A percentile compares a stretch with the other conserved stretches of the same genome.
These are phyloP conservation scores for Hydrocynus forskahlii DNA, from an alignment of 2,797 vertebrate species.

Conservation along the genomic window DNA sequence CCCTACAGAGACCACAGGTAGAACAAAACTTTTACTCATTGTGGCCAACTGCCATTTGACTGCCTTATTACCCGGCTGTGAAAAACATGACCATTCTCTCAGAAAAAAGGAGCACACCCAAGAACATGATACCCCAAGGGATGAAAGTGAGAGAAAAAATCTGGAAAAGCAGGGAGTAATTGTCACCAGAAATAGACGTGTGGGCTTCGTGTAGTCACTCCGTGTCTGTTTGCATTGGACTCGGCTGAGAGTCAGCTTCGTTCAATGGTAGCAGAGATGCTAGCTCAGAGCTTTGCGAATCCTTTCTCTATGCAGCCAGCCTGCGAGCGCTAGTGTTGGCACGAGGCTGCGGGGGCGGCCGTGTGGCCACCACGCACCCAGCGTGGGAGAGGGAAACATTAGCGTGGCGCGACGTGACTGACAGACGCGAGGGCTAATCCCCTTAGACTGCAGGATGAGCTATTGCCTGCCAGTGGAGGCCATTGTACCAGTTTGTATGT, in stretches of 20 bases:
- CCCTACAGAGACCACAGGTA: slow-evolving; percentile 8
- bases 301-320: slow-evolving; percentile 31
- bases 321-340: slow-evolving; percentile 29
- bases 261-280: slow-evolving; percentile 36
- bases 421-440: slow-evolving; percentile 62
- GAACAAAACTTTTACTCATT: slow-evolving; percentile 9
- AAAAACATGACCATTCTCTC: slow-evolving; percentile 29
- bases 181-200: slow-evolving; percentile 40
- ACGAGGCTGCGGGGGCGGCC: slow-evolving; percentile 29
- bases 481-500: slow-evolving; percentile 49
- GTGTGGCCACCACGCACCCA: slow-evolving; percentile 35
- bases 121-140: slow-evolving; percentile 35
- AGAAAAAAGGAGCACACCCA: slow-evolving; percentile 42
- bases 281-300: slow-evolving; percentile 42
- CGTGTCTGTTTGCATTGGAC: slow-evolving; percentile 24
- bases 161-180: slow-evolving; percentile 35
- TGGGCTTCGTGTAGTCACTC: slow-evolving; percentile 15
- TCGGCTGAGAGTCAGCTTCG: slow-evolving; percentile 35
- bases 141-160: slow-evolving; percentile 37
- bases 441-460: slow-evolving; percentile 55
- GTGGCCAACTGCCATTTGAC: slow-evolving; percentile 26
- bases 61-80: slow-evolving; percentile 22
- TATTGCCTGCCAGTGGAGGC: slow-evolving; percentile 39
- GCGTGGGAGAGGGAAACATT: slow-evolving; percentile 52
- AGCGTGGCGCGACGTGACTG: slow-evolving; percentile 47